These are phyloP conservation scores for Eucidaris tribuloides DNA, from an alignment of 35 echinoderm and acorn worm genomes.

Conservation along the genomic window DNA sequence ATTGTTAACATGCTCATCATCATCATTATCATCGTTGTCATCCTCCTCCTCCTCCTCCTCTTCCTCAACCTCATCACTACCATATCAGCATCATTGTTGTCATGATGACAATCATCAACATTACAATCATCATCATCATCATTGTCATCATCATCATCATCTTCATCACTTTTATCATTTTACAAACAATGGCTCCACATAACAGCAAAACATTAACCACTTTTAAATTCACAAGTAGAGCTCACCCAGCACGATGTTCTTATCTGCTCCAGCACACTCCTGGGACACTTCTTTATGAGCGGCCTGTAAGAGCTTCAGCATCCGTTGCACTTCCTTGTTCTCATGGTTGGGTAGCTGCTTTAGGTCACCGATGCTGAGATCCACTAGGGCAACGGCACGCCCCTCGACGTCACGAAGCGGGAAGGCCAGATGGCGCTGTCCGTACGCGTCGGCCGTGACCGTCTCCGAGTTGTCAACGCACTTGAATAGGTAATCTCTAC, in stretches of 20 bases:
- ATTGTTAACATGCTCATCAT: no score
- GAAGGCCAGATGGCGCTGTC: conserved; percentile 94
- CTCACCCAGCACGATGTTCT: conserved; percentile 82
- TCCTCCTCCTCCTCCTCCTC: no score
- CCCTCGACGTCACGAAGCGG: conserved; percentile 68
- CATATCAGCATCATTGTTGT: no score
- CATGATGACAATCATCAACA: no score
- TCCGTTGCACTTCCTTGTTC: conserved; percentile 96
- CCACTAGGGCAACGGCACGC: conserved; percentile 74
- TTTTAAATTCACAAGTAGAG: no score
- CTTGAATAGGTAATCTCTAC: conserved; percentile 96
- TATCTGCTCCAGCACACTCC: conserved; percentile 86
- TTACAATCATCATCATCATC: no score
- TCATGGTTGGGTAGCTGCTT: conserved; percentile 84
- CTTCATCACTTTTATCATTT: no score
- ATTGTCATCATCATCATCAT: no score
- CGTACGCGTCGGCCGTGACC: conserved; percentile 88
- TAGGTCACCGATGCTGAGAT: conserved; percentile 91
- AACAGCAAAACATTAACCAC: no score
- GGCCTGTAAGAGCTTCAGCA: conserved; percentile 88
- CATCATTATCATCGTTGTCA: no score
- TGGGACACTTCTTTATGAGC: conserved; percentile 82
- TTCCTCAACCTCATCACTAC: no score
- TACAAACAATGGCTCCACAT: no score
- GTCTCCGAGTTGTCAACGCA: conserved; percentile 98